Percentiles rank a stretch among this genome's conserved stretches.
These are phyloP conservation scores for Drosophila burlai DNA, from an alignment of 1,140 invertebrate genomes.

Conservation along the genomic window DNA sequence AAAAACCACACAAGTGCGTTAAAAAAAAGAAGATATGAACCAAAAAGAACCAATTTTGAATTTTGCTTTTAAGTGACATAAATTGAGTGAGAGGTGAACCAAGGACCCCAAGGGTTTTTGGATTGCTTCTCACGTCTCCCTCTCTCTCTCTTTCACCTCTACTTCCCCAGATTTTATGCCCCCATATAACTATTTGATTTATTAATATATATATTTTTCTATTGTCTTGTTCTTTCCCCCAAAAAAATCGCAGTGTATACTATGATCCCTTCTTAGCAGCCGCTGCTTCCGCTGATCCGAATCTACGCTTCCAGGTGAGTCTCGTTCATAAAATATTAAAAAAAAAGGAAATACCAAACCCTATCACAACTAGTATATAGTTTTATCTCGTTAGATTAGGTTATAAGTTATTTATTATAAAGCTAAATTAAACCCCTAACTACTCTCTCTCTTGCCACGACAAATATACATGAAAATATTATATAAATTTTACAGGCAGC, in stretches of 20 bases:
- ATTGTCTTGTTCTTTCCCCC: constrained; percentile 70
- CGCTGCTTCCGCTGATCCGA: constrained; percentile 91
- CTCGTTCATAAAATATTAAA: background rate
- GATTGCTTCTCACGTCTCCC: constrained; percentile 7
- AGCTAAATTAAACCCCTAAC: constrained; percentile 31
- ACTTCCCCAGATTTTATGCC: constrained; percentile 3
- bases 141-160: constrained; percentile 23
- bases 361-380: constrained; percentile 1
- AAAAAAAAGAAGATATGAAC: constrained; percentile 59
- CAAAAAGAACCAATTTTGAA: constrained; percentile 67
- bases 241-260: constrained; percentile 90
- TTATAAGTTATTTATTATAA: constrained; percentile 43
- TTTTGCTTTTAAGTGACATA: constrained; percentile 79
- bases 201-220: constrained; percentile 66
- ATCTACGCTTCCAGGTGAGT: constrained; percentile 93
- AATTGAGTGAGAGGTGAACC: constrained; percentile 33
- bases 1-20: constrained; percentile 74
- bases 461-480: constrained; percentile 67
- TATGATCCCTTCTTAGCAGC: constrained; percentile 98
- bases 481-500: constrained; percentile 88
- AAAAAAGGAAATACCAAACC: background rate
- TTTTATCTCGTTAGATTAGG: constrained; percentile 7
- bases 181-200: constrained; percentile 8
- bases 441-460: constrained; percentile 13
- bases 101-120: background rate